Percentiles rank a stretch among this genome's conserved stretches.
phyloP scores from a whole-genome alignment of 1,140 invertebrate species.

The Arctopsyche grandis region DNA sequence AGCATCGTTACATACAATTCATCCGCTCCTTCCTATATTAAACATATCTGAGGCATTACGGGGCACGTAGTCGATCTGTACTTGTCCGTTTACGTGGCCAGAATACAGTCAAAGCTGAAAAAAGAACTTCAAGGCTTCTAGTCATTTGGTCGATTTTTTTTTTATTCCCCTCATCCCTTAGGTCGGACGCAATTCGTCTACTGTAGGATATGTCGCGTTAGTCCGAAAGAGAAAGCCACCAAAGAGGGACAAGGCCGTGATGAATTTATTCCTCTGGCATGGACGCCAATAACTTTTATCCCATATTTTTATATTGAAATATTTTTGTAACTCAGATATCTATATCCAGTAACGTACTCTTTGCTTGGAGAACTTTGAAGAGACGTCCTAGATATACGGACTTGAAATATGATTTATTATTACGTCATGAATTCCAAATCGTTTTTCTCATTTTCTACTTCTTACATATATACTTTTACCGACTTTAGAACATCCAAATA shows the following conservation, averaged over 20 bases:
- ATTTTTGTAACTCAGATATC: conserved; percentile 16
- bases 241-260: conserved; percentile 21
- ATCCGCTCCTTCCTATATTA: conserved; percentile 33
- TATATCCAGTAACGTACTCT: conserved; percentile 16
- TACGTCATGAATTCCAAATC: not conserved
- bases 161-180: not conserved
- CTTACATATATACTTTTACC: too few species aligned
- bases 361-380: not conserved
- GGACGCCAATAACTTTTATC: conserved; percentile 26
- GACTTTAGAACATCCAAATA: too few species aligned
- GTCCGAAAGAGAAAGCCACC: not conserved
- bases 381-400: not conserved
- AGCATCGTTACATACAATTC: conserved; percentile 40
- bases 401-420: conserved; percentile 20
- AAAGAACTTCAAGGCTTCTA: conserved; percentile 2
- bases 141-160: conserved; percentile 14
- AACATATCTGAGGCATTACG: conserved; percentile 35
- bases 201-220: not conserved
- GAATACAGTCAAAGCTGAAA: conserved; percentile 24
- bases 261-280: conserved; percentile 32
- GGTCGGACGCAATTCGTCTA: not conserved
- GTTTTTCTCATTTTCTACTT: not conserved
- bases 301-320: conserved; percentile 30
- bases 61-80: conserved; percentile 43
- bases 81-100: conserved; percentile 33